Base-by-base conservation (phyloP, 2,888 invertebrate genomes). In the Trachelus iudaicus region DNA sequence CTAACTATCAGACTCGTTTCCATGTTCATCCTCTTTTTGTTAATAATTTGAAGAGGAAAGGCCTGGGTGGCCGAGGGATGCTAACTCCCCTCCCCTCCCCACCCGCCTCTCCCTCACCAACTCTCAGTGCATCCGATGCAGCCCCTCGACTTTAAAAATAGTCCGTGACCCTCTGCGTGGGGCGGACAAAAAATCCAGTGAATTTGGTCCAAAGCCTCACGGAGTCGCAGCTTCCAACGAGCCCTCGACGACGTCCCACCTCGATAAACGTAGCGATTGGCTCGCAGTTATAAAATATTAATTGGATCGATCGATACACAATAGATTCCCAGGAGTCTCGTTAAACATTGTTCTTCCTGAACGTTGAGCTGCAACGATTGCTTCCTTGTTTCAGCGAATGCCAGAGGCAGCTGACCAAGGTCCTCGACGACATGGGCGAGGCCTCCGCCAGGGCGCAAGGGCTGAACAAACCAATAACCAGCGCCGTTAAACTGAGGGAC, bases 401-500 rank as follows among this genome's bases (percentile, higher is more conserved):
- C 81, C 93, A 94, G 83, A 92, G 93, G 75, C 94, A 94, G 87
- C 92, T 95, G 83, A 92, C 94, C 1, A 94, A 94, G 86, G 92
- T 96, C 73, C 92, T 97, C 40, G 95, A 96, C 89, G 92, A 92
- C 12, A 93, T 97, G 88, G 97, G 97, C 0, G 93, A 94, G 89
- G 94, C 95, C 78, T 97, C 97, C 3, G 95, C 96, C 0, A 90
- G 91, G 31, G 96, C 96, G 4, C 97, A 97, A 91, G 95, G 95
- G 2, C 92, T 97, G 1, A 94, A 92, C 83, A 95, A 95, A 87
- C 94, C 95, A 1, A 95, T 97, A 83, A 97, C 96, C 34, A 95
- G 95, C 0, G 94, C 95, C 0, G 94, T 95, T 33, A 94, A 95
- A 85, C 91, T 96, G 69, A 86, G 95, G 90, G 93, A 94, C 90